Evolutionary conservation across 2,888 invertebrate genomes (phyloP).

Genomic region (Prosapia bicincta): DNA sequence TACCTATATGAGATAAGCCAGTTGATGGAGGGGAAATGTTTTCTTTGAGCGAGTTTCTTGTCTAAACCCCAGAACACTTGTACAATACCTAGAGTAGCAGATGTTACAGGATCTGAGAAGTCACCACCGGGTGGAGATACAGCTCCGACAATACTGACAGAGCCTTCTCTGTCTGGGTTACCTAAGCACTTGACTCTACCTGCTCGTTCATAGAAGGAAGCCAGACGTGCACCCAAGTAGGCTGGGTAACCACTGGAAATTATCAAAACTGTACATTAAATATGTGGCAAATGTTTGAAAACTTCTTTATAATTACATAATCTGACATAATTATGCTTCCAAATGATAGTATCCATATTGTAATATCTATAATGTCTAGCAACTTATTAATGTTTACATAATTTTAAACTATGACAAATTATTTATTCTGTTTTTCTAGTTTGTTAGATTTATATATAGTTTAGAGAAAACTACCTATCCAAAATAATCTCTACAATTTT

Average conservation of each 20-base stretch:
- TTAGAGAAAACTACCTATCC: too few species aligned
- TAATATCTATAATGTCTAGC: too few species aligned
- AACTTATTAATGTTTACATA: too few species aligned
- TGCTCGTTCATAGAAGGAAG: constrained; percentile 99
- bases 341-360: too few species aligned
- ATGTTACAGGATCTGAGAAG: constrained; percentile 99
- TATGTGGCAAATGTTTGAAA: too few species aligned
- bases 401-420: too few species aligned
- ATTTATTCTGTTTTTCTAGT: too few species aligned
- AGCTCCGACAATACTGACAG: constrained; percentile 98
- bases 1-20: constrained; percentile 97
- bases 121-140: constrained; percentile 99
- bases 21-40: constrained; percentile 99
- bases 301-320: too few species aligned
- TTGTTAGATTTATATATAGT: too few species aligned
- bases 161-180: constrained; percentile 97
- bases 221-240: constrained; percentile 95
- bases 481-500: too few species aligned
- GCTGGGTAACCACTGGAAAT: constrained; percentile 97
- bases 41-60: constrained; percentile 97
- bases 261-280: too few species aligned
- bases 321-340: too few species aligned
- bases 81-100: constrained; percentile 97
- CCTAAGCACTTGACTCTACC: constrained; percentile 96
- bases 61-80: constrained; percentile 99